Base-by-base conservation (phyloP, 2,797 vertebrate species). In the Halcyon badia region DNA sequence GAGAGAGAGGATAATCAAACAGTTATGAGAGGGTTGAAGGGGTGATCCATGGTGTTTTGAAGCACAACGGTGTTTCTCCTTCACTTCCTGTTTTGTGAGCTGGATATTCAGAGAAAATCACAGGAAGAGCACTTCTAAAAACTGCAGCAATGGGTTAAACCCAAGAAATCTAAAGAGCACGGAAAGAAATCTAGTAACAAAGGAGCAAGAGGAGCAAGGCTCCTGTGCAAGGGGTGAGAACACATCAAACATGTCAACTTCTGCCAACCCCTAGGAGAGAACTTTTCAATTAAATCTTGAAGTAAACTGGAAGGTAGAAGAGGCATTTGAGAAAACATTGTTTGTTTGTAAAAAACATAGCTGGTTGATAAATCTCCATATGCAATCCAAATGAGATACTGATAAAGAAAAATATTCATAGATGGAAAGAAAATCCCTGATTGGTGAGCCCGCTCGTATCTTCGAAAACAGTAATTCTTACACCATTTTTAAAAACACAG, bases 221-320 rank as follows among this genome's bases (percentile, higher is more conserved):
- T 81, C 48, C 89, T 48, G 66, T 5, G 37, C 31, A 3, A 66
- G 77, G 48, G 51, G 31, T 24, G 70, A 91, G 62, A 72, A 39
- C 39, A 21, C 48, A 90, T 35, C 62, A 88, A 82, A 76, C 6
- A 1, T 2, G 10, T 1, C 1, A 35, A 62, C 42, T 0, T 71
- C 64, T 85, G 22, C 22, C 56, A 56, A 24, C 4, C 17, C 71
- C 35, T 24, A 17, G 3, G 49, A 61, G 75, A 79, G 41, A 91
- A 49, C 10, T 89, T 90, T 91, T 94, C 91, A 78, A 86, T 87
- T 83, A 94, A 91, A 69, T 24, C 82, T 69, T 62, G 33, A 90
- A 91, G 83, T 52, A 54, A 94, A 87, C 26, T 51, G 60, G 30
- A 69, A 87, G 48, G 81, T 44, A 46, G 49, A 10, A 57, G 52